A percentile compares a stretch with the other conserved stretches of the same genome.
Conservation (phyloP, 2,888 invertebrate genomes). For the Catocala sponsa region DNA sequence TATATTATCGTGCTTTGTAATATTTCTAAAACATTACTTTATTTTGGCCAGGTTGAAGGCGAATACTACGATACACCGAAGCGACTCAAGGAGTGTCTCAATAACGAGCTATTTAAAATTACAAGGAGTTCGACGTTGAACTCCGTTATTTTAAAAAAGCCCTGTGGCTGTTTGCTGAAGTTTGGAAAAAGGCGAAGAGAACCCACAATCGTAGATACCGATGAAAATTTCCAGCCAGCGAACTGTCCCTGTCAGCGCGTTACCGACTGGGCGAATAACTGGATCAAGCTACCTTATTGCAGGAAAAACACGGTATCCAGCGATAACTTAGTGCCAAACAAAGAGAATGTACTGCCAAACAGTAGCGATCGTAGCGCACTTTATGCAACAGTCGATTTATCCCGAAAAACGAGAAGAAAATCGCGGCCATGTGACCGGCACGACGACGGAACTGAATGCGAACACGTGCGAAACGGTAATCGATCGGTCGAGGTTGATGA, state of each 20-base stretch:
- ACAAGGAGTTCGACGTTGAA: conserved; percentile 85
- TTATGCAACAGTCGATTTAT: conserved; percentile 91
- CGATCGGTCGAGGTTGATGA: conserved; percentile 69
- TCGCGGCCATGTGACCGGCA: conserved; percentile 53
- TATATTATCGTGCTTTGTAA: not conserved
- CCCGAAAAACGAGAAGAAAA: conserved; percentile 89
- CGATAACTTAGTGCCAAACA: conserved; percentile 76
- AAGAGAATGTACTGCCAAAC: conserved; percentile 85
- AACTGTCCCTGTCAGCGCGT: conserved; percentile 89
- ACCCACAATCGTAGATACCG: conserved; percentile 73
- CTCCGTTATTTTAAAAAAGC: conserved; percentile 89
- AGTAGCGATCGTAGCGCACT: conserved; percentile 80
- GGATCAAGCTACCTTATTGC: conserved; percentile 89
- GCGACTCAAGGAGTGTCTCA: conserved; percentile 91
- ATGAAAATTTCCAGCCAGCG: conserved; percentile 69
- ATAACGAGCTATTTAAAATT: conserved; percentile 80
- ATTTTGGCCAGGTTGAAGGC: conserved; percentile 67
- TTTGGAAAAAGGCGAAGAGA: conserved; percentile 73
- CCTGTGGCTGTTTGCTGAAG: conserved; percentile 91
- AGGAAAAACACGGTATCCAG: conserved; percentile 64
- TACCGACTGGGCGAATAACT: conserved; percentile 90
- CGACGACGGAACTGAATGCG: conserved; percentile 27
- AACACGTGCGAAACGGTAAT: conserved; percentile 38
- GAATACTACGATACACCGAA: conserved; percentile 93
- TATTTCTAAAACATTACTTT: not conserved